These are phyloP conservation scores for Chrysolina americana DNA, from an alignment of 2,888 invertebrate genomes.

Conservation along the genomic window DNA sequence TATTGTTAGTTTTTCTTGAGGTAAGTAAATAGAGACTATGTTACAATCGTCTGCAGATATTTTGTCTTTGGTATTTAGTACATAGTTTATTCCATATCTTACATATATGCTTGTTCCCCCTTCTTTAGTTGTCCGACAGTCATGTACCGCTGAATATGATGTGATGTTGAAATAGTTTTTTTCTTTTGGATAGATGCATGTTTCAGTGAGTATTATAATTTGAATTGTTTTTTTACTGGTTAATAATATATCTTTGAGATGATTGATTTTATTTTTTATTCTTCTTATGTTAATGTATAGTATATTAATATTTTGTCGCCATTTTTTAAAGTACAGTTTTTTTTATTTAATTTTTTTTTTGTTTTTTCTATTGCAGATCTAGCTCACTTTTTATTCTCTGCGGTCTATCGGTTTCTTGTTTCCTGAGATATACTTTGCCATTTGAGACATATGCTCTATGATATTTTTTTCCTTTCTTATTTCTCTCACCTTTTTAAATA, in stretches of 20 bases:
- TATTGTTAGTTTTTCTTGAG: constrained; percentile 3
- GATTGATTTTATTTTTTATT: neutral
- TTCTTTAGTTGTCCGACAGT: neutral
- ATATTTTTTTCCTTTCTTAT: too few relatives aligned
- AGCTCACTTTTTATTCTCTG: neutral
- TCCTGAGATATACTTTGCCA: too few relatives aligned
- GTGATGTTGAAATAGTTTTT: neutral
- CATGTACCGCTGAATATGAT: too few relatives aligned
- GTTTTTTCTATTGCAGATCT: too few relatives aligned
- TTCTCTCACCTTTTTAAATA: too few relatives aligned
- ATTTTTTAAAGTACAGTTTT: neutral
- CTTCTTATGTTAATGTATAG: neutral
- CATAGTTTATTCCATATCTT: constrained; percentile 5
- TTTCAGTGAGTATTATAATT: constrained; percentile 3
- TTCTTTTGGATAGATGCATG: neutral
- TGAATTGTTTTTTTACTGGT: neutral
- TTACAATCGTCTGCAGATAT: constrained; percentile 9
- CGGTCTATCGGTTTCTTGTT: neutral
- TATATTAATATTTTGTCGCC: neutral
- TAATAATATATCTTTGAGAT: constrained; percentile 11
- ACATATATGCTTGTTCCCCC: constrained; percentile 9
- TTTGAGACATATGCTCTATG: too few relatives aligned
- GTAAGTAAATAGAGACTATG: constrained; percentile 3
- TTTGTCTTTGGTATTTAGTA: too few relatives aligned
- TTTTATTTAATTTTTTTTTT: neutral